These are phyloP conservation scores for Paelopatides confundens DNA, from an alignment of 53 echinoderm and acorn worm genomes.

Conservation along the genomic window DNA sequence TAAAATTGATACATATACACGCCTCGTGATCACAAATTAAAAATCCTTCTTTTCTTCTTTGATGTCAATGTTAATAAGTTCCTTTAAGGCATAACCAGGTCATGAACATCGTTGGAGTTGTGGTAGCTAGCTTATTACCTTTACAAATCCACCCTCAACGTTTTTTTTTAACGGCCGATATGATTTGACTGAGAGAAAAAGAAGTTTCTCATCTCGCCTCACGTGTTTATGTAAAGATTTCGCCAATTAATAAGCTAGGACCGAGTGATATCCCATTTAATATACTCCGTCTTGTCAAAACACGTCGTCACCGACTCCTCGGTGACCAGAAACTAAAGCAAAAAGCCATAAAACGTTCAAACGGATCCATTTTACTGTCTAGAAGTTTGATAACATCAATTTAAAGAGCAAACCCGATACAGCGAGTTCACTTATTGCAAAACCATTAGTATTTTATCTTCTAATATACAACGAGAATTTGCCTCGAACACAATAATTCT, in stretches of 20 bases:
- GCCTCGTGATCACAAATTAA: neutral
- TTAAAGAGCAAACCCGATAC: slow-evolving; percentile 50
- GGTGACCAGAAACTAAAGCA: neutral
- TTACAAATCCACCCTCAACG: neutral
- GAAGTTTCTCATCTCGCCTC: slow-evolving; percentile 18
- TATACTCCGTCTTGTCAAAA: slow-evolving; percentile 39
- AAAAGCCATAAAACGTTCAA: slow-evolving; percentile 31
- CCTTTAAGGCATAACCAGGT: neutral
- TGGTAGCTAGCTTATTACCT: neutral
- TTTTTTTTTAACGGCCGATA: neutral
- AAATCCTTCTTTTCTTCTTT: neutral
- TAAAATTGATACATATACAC: too few species aligned
- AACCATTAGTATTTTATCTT: slow-evolving; percentile 59
- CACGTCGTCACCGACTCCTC: slow-evolving; percentile 24
- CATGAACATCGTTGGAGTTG: neutral
- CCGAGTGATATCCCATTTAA: slow-evolving; percentile 26
- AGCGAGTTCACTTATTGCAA: slow-evolving; percentile 48
- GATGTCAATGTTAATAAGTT: neutral
- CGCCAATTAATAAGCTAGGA: slow-evolving; percentile 34
- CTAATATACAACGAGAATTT: slow-evolving; percentile 32
- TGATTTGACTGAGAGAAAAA: neutral
- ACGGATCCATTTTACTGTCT: slow-evolving; percentile 42
- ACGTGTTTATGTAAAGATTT: slow-evolving; percentile 44
- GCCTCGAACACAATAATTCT: slow-evolving; percentile 40
- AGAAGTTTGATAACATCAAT: slow-evolving; percentile 55